Conservation (phyloP, 35 echinoderm and acorn worm species). For the Holothuria glaberrima region DNA sequence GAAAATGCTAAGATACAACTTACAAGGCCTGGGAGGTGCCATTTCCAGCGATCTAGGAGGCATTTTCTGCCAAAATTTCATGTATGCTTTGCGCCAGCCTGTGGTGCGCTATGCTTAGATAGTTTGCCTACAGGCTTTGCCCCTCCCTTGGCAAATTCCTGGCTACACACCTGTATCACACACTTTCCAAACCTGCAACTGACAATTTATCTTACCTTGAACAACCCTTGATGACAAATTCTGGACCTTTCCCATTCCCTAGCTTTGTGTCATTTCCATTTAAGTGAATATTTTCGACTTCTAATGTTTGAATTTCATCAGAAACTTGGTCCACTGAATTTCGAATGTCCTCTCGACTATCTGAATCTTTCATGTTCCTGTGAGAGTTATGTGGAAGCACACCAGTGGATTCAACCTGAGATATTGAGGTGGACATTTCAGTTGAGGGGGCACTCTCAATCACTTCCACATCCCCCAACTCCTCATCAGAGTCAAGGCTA, state of each 20-base stretch:
- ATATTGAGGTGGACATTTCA: constrained; percentile 12
- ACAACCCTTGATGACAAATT: constrained; percentile 37
- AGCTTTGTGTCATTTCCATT: constrained; percentile 29
- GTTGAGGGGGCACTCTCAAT: not conserved
- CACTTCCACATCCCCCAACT: not conserved
- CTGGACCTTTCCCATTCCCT: constrained; percentile 18
- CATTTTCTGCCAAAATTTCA: no score
- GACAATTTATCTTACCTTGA: constrained; percentile 35
- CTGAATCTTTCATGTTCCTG: constrained; percentile 7
- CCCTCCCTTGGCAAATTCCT: no score
- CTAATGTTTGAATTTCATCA: constrained; percentile 8
- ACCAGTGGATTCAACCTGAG: not conserved
- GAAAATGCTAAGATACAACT: no score
- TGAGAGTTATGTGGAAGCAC: not conserved
- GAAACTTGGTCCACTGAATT: not conserved
- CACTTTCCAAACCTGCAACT: not conserved
- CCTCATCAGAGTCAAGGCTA: not conserved
- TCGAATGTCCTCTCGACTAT: not conserved
- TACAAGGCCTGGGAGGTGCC: no score
- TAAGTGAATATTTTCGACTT: constrained; percentile 10
- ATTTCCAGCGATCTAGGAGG: no score
- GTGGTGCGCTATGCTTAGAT: no score
- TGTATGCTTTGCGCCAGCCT: no score
- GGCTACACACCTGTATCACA: no score
- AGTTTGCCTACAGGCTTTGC: no score